Conservation (phyloP, 2,888 invertebrate genomes). For the Salpingus planirostris region DNA sequence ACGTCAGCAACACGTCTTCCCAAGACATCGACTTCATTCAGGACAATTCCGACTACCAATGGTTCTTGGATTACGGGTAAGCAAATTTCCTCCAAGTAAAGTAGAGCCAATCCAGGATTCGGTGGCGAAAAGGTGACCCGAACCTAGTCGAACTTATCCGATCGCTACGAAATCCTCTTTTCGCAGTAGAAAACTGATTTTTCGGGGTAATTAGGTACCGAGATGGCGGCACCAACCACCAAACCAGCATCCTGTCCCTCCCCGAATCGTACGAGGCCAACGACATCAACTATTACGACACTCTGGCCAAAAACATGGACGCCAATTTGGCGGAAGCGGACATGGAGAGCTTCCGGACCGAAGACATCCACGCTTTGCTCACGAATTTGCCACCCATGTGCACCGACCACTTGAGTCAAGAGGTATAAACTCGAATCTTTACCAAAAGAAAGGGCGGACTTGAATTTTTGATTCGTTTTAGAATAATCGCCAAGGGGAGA, state of each 20-base stretch:
- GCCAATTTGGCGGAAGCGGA: conserved; percentile 91
- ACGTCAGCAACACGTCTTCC: conserved; percentile 46
- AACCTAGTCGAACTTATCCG: too few species aligned
- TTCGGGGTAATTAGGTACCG: conserved; percentile 63
- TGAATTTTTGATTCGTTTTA: conserved; percentile 41
- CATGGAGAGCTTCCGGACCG: conserved; percentile 88
- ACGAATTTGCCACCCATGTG: conserved; percentile 67
- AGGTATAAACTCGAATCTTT: conserved; percentile 30
- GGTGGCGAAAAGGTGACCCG: too few species aligned
- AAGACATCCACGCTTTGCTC: conserved; percentile 82
- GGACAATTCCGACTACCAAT: conserved; percentile 86
- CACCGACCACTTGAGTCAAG: conserved; percentile 43
- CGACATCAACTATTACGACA: conserved; percentile 65
- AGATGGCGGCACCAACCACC: conserved; percentile 66
- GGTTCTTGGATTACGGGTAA: conserved; percentile 84
- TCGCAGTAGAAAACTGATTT: too few species aligned
- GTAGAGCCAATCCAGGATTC: background rate
- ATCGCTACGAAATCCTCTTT: too few species aligned
- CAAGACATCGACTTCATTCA: conserved; percentile 61
- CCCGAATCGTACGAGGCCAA: conserved; percentile 69
- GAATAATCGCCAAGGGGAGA: conserved; percentile 71
- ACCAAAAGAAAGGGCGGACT: too few species aligned
- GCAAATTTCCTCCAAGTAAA: conserved; percentile 23
- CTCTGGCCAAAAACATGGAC: conserved; percentile 79
- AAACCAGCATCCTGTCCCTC: conserved; percentile 70